A percentile compares a stretch with the other conserved stretches of the same genome.
These are phyloP conservation scores for Lanistes nyassanus DNA, from an alignment of 1,140 invertebrate genomes.

Conservation along the genomic window DNA sequence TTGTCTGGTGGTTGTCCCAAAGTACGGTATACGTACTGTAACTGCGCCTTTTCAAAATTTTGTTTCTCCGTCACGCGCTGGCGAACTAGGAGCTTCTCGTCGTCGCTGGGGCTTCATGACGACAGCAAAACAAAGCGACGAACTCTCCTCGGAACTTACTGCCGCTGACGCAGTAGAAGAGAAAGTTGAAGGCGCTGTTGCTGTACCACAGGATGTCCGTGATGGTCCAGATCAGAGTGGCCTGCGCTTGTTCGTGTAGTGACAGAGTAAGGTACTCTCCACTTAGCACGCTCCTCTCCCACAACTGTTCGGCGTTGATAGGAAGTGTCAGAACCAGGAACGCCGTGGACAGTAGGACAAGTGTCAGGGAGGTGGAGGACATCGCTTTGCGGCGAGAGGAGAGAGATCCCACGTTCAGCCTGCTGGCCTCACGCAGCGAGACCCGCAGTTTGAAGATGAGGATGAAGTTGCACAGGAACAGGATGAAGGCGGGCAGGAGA, in stretches of 20 bases:
- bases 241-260: background rate
- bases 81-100: too few species aligned
- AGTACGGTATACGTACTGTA: too few species aligned
- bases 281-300: background rate
- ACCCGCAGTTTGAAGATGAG: background rate
- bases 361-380: background rate
- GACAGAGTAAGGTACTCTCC: background rate
- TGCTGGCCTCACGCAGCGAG: background rate
- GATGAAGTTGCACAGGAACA: conserved; percentile 3
- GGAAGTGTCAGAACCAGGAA: conserved; percentile 8
- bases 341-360: background rate
- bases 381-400: background rate
- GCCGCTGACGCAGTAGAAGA: conserved; percentile 34
- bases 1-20: too few species aligned
- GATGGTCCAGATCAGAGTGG: conserved; percentile 8
- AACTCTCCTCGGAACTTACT: conserved; percentile 30
- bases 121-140: background rate
- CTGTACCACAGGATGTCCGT: conserved; percentile 26
- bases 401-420: background rate
- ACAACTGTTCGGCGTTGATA: background rate
- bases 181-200: conserved; percentile 38
- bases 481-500: background rate
- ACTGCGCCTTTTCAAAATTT: too few species aligned
- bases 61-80: too few species aligned
- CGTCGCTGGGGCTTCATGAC: too few species aligned